A percentile compares a stretch with the other conserved stretches of the same genome.
These are phyloP conservation scores for Argyresthia goedartella DNA, from an alignment of 2,888 invertebrate species.

Conservation along the genomic window DNA sequence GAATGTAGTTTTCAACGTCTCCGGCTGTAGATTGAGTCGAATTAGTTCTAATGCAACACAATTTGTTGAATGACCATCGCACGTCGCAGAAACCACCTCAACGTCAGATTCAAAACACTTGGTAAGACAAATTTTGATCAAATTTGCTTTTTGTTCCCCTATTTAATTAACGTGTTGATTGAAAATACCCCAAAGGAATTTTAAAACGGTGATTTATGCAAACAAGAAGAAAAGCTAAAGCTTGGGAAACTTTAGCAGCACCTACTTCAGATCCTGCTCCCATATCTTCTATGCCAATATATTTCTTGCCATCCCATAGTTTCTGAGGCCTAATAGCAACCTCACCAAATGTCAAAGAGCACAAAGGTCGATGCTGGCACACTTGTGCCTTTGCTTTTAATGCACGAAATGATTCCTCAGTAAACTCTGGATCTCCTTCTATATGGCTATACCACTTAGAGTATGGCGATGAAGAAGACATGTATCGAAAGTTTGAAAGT, in stretches of 20 bases:
- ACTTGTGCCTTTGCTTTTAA: no score
- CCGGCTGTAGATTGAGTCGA: conserved; percentile 14
- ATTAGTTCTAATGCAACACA: conserved; percentile 6
- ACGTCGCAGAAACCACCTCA: no score
- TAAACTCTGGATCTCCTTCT: no score
- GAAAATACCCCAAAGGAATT: background rate
- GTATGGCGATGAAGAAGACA: conserved; percentile 12
- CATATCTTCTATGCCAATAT: conserved; percentile 12
- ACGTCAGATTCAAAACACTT: no score
- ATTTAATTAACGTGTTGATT: background rate
- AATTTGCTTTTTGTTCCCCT: background rate
- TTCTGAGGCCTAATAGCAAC: conserved; percentile 12
- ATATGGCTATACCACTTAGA: no score
- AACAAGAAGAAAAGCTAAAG: background rate
- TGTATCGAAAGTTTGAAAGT: conserved; percentile 11
- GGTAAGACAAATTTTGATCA: no score
- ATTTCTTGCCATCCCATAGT: conserved; percentile 13
- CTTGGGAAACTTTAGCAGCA: background rate
- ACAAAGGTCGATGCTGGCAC: no score
- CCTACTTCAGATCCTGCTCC: conserved; percentile 1
- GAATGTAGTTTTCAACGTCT: conserved; percentile 14
- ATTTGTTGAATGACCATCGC: background rate
- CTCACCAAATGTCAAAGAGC: conserved; percentile 12
- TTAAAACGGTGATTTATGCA: background rate
- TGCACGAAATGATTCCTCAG: no score